Evolutionary conservation across 37 sponge, comb jelly and placozoan species (phyloP).

Genomic region (Amphimedon queenslandica): DNA sequence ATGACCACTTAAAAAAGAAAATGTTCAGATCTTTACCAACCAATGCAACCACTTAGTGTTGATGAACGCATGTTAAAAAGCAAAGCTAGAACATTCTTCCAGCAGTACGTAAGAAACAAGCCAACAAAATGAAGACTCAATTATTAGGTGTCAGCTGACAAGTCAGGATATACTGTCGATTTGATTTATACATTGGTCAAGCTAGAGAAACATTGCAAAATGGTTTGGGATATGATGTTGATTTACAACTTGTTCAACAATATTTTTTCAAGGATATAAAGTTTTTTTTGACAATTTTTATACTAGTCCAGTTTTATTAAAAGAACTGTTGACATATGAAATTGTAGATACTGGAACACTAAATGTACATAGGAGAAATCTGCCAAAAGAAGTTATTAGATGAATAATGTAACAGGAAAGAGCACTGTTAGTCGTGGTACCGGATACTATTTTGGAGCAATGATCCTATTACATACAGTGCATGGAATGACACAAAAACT

Average conservation of each 20-base stretch:
- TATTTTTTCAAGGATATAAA: conserved; percentile 28
- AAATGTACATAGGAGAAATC: not conserved
- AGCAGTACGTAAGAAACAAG: conserved; percentile 35
- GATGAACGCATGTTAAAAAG: conserved; percentile 42
- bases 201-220: not conserved
- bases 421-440: not conserved
- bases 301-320: conserved; percentile 1
- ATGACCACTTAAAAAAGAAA: conserved; percentile 1
- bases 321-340: not conserved
- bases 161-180: conserved; percentile 31
- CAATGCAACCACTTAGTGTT: not conserved
- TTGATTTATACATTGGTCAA: conserved; percentile 2
- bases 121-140: conserved; percentile 33
- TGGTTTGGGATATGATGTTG: conserved; percentile 24
- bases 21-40: conserved; percentile 2
- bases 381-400: not conserved
- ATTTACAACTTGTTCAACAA: not conserved
- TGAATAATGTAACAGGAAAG: not conserved
- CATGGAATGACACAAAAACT: conserved; percentile 22
- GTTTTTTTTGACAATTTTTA: conserved; percentile 38
- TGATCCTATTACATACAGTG: not conserved
- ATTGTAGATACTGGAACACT: conserved; percentile 16
- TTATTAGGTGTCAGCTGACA: conserved; percentile 22
- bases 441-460: conserved; percentile 13
- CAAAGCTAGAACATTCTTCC: conserved; percentile 12